Conservation (phyloP, 2,113 vertebrate species). For the Caloenas nicobarica region DNA sequence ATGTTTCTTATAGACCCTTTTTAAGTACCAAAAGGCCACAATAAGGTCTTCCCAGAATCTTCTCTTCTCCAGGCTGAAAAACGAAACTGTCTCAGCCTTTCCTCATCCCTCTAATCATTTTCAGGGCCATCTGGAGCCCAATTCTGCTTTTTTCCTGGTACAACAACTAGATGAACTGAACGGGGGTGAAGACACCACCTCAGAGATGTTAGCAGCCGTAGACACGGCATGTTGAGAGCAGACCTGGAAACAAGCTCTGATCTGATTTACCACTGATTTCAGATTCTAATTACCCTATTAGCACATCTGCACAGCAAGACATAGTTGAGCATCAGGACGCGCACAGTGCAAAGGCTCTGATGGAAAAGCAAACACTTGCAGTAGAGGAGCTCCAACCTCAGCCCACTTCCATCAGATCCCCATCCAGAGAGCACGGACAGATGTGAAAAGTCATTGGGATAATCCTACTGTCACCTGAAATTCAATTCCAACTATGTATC, state of each 20-base stretch:
- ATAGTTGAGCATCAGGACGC: neutral
- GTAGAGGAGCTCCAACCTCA: neutral
- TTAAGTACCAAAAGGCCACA: too few relatives aligned
- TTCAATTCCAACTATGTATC: rapidly evolving
- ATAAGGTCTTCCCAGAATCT: too few relatives aligned
- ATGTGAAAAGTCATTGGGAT: neutral
- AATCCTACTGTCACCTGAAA: neutral
- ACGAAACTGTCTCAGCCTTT: too few relatives aligned
- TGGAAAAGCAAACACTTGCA: neutral
- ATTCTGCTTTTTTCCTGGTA: neutral
- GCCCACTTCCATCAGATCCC: neutral
- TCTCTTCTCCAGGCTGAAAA: too few relatives aligned
- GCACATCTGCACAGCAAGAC: neutral
- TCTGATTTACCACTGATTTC: neutral
- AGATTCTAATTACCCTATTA: neutral
- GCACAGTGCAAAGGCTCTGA: rapidly evolving
- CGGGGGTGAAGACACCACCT: neutral
- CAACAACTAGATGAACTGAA: rapidly evolving
- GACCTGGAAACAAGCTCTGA: neutral
- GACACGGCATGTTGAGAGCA: rapidly evolving
- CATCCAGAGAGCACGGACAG: neutral
- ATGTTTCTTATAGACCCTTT: too few relatives aligned
- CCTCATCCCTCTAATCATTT: too few relatives aligned
- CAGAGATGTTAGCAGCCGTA: neutral
- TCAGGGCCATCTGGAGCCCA: neutral